Evolutionary conservation across 2,113 vertebrate genomes (phyloP), one percentile per base, ranked within the genome.

Genomic region (Brienomyrus brachyistius): DNA sequence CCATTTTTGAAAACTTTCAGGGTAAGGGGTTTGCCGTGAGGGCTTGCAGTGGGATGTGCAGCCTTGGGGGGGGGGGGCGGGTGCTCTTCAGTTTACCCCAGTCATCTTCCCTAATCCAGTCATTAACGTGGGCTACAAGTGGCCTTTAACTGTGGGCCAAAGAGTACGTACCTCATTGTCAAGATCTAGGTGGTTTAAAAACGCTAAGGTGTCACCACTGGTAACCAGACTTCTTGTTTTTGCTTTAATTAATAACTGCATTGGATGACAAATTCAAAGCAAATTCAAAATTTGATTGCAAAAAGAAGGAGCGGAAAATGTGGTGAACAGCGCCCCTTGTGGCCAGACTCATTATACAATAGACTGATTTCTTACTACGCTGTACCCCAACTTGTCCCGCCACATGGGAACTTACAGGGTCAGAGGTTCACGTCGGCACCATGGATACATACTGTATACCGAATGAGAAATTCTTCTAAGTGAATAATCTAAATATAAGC

Each of bases 1-100:
- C 83, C 83, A n/a, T 85, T 85, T 27, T 27, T 85, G 47, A n/a
- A 85, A 48, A n/a, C 9, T 85, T 85, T 6, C 83, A 86, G 83
- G 48, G 21, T 27, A 27, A 11, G n/a, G 23, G 43, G 8, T 86
- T 80, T 66, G 59, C 9, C 9, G 59, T 4, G 70, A 40, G 31
- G 70, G 31, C 11, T 77, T 80, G 35, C 31, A 43, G 11, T 86
- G n/a, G 4, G 48, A n/a, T 31, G 9, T 23, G 45, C 6, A 10
- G 4, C 4, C 82, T 23, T 19, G 35, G 40, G 11, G 83, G 35
- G 40, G 11, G 83, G 48, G 43, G 15, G n/a, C n/a, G n/a, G n/a
- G n/a, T 15, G 47, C 21, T 47, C 23, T 84, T 48, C 82, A 48
- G 17, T 23, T n/a, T 43, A 48, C 21, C 31, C 82, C 43, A 8